Percentiles rank a stretch among this genome's conserved stretches.
Conservation (phyloP, 1,140 invertebrate species). For the Cydia amplana region DNA sequence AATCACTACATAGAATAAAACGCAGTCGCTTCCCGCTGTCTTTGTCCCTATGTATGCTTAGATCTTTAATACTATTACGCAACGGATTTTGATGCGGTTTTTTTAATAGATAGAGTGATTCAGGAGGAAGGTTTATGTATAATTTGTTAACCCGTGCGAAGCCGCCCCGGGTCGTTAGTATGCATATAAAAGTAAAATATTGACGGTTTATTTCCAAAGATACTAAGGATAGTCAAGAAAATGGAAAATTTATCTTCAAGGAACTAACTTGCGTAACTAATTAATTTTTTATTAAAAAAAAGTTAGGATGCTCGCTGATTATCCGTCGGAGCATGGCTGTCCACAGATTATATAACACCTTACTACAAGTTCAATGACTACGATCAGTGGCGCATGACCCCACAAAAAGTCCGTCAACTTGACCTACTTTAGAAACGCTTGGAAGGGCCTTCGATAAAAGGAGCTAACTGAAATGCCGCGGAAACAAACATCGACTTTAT, state of each 20-base stretch:
- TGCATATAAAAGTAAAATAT: too few relatives aligned
- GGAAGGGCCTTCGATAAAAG: constrained; percentile 44
- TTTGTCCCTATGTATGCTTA: too few relatives aligned
- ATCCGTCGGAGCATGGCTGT: constrained; percentile 11
- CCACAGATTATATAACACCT: constrained; percentile 55
- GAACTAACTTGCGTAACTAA: constrained; percentile 9
- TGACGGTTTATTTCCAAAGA: too few relatives aligned
- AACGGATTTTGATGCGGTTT: too few relatives aligned
- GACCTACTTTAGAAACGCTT: constrained; percentile 63
- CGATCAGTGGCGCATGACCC: constrained; percentile 61
- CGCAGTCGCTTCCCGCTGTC: too few relatives aligned
- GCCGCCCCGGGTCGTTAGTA: too few relatives aligned
- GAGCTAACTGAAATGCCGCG: background rate
- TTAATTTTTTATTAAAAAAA: constrained; percentile 1
- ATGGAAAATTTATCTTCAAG: background rate
- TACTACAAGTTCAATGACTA: constrained; percentile 72
- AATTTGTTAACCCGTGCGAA: too few relatives aligned
- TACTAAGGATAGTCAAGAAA: background rate
- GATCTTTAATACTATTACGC: too few relatives aligned
- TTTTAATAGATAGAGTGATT: too few relatives aligned
- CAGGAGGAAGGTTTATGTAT: too few relatives aligned
- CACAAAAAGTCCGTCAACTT: constrained; percentile 73
- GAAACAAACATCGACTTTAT: background rate
- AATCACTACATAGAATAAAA: too few relatives aligned
- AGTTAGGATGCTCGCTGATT: constrained; percentile 10